Evolutionary conservation across 2,888 invertebrate genomes (phyloP).

Genomic region (Aproaerema taeniolella): DNA sequence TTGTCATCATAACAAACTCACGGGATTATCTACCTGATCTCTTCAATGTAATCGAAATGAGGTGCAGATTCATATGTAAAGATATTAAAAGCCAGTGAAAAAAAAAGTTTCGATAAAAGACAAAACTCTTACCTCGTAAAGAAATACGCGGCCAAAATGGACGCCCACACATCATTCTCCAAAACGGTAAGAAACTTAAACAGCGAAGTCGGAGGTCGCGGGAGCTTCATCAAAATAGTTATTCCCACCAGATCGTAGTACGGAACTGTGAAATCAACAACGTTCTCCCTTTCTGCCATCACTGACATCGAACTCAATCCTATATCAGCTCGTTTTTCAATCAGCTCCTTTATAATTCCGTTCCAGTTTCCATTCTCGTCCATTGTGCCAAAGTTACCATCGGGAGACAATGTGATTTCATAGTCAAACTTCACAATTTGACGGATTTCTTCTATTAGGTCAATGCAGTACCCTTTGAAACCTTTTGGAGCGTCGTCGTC

Average conservation of each 20-base stretch:
- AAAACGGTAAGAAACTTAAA: conserved; percentile 98
- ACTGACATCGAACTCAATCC: conserved; percentile 96
- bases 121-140: conserved; percentile 92
- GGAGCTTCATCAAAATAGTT: conserved; percentile 95
- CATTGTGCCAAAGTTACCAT: conserved; percentile 93
- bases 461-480: conserved; percentile 94
- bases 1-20: too few relatives aligned
- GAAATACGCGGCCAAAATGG: conserved; percentile 95
- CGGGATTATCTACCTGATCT: too few relatives aligned
- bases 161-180: conserved; percentile 97
- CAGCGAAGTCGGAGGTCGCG: conserved; percentile 91
- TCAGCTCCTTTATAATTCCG: conserved; percentile 88
- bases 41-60: too few relatives aligned
- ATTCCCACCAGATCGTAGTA: conserved; percentile 99
- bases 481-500: conserved; percentile 81
- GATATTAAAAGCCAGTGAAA: too few relatives aligned
- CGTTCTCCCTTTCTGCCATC: conserved; percentile 97
- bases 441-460: conserved; percentile 92
- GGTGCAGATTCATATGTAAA: too few relatives aligned
- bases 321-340: conserved; percentile 94
- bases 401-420: conserved; percentile 88
- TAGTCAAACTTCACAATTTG: conserved; percentile 92
- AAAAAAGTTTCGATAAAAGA: too few relatives aligned
- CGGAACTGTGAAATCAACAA: conserved; percentile 98
- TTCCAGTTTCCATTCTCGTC: conserved; percentile 91